phyloP scores from a whole-genome alignment of 2,888 invertebrate genomes.

The Drosophila leonis region DNA sequence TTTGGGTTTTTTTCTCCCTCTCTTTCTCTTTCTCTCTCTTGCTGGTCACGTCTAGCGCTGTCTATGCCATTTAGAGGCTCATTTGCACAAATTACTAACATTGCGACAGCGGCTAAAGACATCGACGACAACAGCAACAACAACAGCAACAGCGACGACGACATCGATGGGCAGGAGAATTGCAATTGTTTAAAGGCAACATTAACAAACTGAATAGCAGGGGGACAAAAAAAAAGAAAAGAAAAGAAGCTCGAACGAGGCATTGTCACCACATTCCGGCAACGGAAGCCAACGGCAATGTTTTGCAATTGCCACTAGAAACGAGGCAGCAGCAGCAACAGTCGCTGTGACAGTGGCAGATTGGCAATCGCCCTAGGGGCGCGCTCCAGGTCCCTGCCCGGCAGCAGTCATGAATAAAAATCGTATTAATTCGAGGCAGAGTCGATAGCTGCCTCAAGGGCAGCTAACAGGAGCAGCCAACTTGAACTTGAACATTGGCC shows the following conservation, averaged over 20 bases:
- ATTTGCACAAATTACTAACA: constrained; percentile 83
- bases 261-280: constrained; percentile 81
- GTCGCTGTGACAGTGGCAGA: constrained; percentile 49
- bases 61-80: constrained; percentile 77
- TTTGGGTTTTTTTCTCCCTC: constrained; percentile 1
- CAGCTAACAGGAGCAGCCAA: constrained; percentile 48
- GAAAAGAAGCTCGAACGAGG: constrained; percentile 44
- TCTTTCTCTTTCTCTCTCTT: neutral
- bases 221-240: constrained; percentile 25
- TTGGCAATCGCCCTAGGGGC: constrained; percentile 74
- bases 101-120: constrained; percentile 62
- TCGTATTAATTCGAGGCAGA: constrained; percentile 77
- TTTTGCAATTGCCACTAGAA: constrained; percentile 57
- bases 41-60: constrained; percentile 47
- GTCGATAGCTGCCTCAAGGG: constrained; percentile 59
- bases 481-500: constrained; percentile 54
- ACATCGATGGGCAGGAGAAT: constrained; percentile 54
- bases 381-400: constrained; percentile 39
- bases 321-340: constrained; percentile 16
- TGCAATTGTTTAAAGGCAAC: constrained; percentile 68
- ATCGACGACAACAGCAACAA: constrained; percentile 28
- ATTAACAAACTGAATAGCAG: constrained; percentile 34
- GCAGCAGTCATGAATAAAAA: constrained; percentile 77
- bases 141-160: constrained; percentile 9
- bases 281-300: constrained; percentile 71